Conservation (phyloP, 2,797 vertebrate species). For the Parambassis ranga region DNA sequence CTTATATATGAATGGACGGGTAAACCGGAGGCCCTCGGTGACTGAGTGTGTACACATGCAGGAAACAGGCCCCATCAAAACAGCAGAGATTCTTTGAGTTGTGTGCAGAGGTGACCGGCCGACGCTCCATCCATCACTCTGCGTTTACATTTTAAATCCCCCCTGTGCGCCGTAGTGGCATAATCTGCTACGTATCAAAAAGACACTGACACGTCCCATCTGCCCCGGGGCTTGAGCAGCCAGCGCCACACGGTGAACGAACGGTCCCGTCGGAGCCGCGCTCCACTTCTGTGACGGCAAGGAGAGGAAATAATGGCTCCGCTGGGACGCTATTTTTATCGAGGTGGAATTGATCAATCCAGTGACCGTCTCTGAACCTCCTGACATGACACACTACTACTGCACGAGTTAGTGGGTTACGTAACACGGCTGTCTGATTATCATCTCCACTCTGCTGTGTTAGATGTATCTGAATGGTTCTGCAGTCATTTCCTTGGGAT, state of each 20-base stretch:
- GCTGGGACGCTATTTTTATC: conserved; percentile 21
- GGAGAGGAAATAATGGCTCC: conserved; percentile 34
- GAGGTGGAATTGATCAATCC: conserved; percentile 27
- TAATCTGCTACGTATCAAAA: conserved; percentile 48
- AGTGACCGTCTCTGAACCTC: conserved; percentile 4
- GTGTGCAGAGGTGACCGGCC: conserved; percentile 19
- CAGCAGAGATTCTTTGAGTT: neutral
- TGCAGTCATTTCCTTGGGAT: no score
- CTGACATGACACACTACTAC: conserved; percentile 5
- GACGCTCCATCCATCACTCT: conserved; percentile 9
- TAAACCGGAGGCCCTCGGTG: neutral
- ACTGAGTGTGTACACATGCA: neutral
- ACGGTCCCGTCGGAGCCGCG: conserved; percentile 23
- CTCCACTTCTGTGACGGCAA: conserved; percentile 35
- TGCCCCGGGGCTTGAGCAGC: conserved; percentile 4
- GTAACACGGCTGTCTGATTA: conserved; percentile 15
- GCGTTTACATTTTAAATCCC: conserved; percentile 29
- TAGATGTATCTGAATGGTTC: neutral
- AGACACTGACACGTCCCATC: conserved; percentile 33
- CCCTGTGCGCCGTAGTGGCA: conserved; percentile 31
- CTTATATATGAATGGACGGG: neutral
- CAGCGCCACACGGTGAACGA: neutral
- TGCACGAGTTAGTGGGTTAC: conserved; percentile 2
- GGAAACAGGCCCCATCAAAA: neutral
- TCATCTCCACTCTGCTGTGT: neutral